Evolutionary conservation across 2,797 vertebrate species (phyloP).

Genomic region (Poecilia velifera): DNA sequence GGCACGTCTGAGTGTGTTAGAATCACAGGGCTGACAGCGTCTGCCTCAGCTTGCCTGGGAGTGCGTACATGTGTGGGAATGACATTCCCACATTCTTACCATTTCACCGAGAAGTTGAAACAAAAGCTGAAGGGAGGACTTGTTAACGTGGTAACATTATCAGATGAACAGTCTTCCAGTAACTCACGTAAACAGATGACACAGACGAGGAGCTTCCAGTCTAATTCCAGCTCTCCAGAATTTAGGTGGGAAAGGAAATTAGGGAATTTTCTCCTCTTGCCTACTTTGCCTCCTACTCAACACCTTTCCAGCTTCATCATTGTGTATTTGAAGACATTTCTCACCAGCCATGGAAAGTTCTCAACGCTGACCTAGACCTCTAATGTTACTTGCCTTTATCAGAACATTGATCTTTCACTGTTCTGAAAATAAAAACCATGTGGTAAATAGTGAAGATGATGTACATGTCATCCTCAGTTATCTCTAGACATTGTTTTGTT

Average conservation of each 20-base stretch:
- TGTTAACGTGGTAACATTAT: slow-evolving; percentile 72
- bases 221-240: slow-evolving; percentile 58
- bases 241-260: slow-evolving; percentile 64
- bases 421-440: neutral
- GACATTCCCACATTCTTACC: slow-evolving; percentile 70
- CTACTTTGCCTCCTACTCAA: slow-evolving; percentile 26
- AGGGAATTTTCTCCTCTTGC: slow-evolving; percentile 47
- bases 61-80: slow-evolving; percentile 45
- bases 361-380: neutral
- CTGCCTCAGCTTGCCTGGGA: slow-evolving; percentile 52
- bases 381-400: neutral
- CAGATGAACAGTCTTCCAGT: slow-evolving; percentile 60
- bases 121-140: slow-evolving; percentile 65
- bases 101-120: slow-evolving; percentile 67
- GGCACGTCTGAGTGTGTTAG: slow-evolving; percentile 49
- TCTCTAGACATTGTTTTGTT: neutral
- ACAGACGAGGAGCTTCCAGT: slow-evolving; percentile 64
- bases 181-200: slow-evolving; percentile 58
- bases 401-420: neutral
- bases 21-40: slow-evolving; percentile 54
- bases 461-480: neutral
- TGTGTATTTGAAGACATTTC: neutral
- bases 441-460: neutral
- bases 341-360: neutral
- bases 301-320: slow-evolving; percentile 27